Evolutionary conservation across 2,888 invertebrate species (phyloP).

Genomic region (Pelosia muscerda): DNA sequence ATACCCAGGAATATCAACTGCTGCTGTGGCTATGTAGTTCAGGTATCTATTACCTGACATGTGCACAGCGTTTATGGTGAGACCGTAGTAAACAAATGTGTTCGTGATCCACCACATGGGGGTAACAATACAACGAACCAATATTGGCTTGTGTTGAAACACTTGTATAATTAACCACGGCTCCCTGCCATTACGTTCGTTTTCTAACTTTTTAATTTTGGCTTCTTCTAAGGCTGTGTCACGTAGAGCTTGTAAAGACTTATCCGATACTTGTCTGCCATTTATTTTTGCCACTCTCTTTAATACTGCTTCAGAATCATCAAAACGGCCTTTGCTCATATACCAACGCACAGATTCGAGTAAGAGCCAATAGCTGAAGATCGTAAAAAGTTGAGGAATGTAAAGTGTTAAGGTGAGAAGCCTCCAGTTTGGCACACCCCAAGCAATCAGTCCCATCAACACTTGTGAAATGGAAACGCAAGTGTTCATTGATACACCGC

Average conservation of each 20-base stretch:
- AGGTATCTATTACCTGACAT: conserved; percentile 90
- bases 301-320: conserved; percentile 88
- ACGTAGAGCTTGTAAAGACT: conserved; percentile 62
- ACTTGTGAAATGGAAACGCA: conserved; percentile 91
- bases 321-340: conserved; percentile 88
- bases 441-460: conserved; percentile 89
- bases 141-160: conserved; percentile 59
- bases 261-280: conserved; percentile 66
- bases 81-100: conserved; percentile 89
- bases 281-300: conserved; percentile 88
- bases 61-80: conserved; percentile 90
- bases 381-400: conserved; percentile 88
- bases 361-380: conserved; percentile 89
- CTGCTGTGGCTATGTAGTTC: conserved; percentile 88
- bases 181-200: conserved; percentile 40
- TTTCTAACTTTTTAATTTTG: conserved; percentile 37
- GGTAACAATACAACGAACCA: conserved; percentile 59
- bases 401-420: conserved; percentile 89
- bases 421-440: conserved; percentile 90
- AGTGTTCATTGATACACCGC: conserved; percentile 89
- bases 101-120: conserved; percentile 89
- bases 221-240: conserved; percentile 57
- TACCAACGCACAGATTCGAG: conserved; percentile 93
- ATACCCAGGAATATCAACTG: conserved; percentile 91
- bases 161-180: conserved; percentile 67